Evolutionary conservation across 1,140 invertebrate species (phyloP).

Genomic region (Catajapyx aquilonaris): DNA sequence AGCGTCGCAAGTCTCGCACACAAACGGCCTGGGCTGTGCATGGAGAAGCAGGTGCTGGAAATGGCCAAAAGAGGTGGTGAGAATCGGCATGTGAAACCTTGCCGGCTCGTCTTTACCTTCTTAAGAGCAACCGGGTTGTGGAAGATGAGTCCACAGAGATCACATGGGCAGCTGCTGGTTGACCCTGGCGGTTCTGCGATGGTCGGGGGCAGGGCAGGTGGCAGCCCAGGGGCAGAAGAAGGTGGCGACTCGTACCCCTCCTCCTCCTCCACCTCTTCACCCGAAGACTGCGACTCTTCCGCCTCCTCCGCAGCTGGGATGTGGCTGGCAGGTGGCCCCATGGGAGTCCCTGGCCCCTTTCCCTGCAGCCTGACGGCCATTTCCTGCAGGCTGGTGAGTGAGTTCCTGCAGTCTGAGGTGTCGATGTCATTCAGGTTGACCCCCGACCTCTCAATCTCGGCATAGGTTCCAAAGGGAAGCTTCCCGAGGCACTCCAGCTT

Average conservation of each 20-base stretch:
- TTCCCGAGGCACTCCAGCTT: conserved; percentile 80
- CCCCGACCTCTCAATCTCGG: conserved; percentile 76
- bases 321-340: too few relatives aligned
- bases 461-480: conserved; percentile 86
- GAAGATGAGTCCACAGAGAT: not conserved
- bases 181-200: too few relatives aligned
- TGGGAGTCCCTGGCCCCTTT: too few relatives aligned
- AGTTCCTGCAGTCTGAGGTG: conserved; percentile 82
- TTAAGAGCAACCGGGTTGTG: not conserved
- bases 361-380: conserved; percentile 8
- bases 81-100: not conserved
- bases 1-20: conserved; percentile 18
- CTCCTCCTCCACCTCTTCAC: too few relatives aligned
- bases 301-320: too few relatives aligned
- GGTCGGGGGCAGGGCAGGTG: too few relatives aligned
- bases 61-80: not conserved
- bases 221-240: too few relatives aligned
- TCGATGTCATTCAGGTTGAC: conserved; percentile 82
- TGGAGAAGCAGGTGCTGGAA: conserved; percentile 15
- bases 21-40: conserved; percentile 16
- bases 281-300: too few relatives aligned
- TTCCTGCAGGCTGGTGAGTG: conserved; percentile 61
- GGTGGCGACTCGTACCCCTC: too few relatives aligned
- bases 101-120: not conserved
- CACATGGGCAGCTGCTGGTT: conserved; percentile 4